Base-by-base conservation (phyloP, 2,113 vertebrate species). In the Hippocampus barbouri region DNA sequence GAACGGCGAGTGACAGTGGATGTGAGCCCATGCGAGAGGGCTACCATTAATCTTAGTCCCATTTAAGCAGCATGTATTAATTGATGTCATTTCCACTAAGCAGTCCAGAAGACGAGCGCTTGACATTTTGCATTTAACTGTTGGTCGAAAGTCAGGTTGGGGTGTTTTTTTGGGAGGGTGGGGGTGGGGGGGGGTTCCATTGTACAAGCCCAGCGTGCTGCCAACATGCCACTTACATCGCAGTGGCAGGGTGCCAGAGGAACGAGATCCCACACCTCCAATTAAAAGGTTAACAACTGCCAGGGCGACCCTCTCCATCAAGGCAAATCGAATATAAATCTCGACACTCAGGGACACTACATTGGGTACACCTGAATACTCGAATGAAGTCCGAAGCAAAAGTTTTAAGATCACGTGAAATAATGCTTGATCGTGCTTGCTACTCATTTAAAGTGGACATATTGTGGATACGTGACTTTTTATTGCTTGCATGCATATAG, bases 71-170 rank as follows among this genome's bases (percentile, higher is more conserved):
- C 94, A 93, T 96, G 96, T 98, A 98, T 98, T 98, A 97, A 98
- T 98, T 98, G 97, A 94, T 98, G 96, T 98, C 96, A 98, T 98
- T 98, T 98, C 98, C 97, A 98, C 96, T 96, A 96, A 95, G 94
- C 96, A 91, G 87, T 86, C 78, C 88, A 82, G 40, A 84, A 88
- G 95, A 96, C 95, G 93, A 94, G 93, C 86, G 93, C 93, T 95
- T 86, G 86, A 94, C 92, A 78, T 89, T 89, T 85, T 82, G 87
- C 83, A 84, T 90, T 83, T 88, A 86, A 90, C 87, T 90, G 89
- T 87, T 87, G 85, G 80, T 88, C 74, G 87, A 85, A 85, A 66
- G 64, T 25, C 23, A 8, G 41, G 86, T 76, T 67, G 34, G 65
- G 34, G 5, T 38, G 5, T 38, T 34, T 38, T 38, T 65, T 7